Base-by-base conservation (phyloP, 2,888 invertebrate genomes). In the Heteromurus nitidus region DNA sequence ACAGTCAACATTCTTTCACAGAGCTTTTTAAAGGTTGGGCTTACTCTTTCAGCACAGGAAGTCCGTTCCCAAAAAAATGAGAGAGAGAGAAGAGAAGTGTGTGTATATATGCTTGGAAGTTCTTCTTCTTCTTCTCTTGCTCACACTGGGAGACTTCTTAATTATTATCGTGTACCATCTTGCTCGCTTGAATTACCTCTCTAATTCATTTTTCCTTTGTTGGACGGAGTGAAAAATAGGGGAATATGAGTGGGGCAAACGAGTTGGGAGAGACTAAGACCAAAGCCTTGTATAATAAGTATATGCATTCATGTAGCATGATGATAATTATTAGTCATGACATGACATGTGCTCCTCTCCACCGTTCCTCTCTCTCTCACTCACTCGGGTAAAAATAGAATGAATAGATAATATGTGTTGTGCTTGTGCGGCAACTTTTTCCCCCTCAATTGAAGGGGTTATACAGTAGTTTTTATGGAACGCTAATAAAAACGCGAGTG, bases 111-210 rank as follows among this genome's bases (percentile, higher is more conserved):
- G 3, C n/a, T 16, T n/a, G 47, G n/a, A 13, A 36, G 36, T 36
- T 36, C 36, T 18, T 55, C 53, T 20, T 18, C 31, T 18, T 44
- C 24, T 26, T 31, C 36, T 28, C 53, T 44, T 18, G 31, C 28
- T n/a, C 70, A 26, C 72, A 50, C 68, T 62, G 70, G 64, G 70
- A 79, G 79, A 79, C 70, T 70, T 50, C 62, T 79, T 79, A 79
- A 70, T 79, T 79, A 70, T 64, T 67, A 65, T 30, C 60, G 62
- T 73, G 67, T 24, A 26, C 24, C 47, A 73, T 47, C 60, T 53
- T 68, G 64, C 73, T 74, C 47, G 30, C 50, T 73, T 50, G 24
- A 44, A 42, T 65, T 44, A 44, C 44, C 20, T 42, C 22, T 22
- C 42, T 44, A 44, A 65, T 44, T 65, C 44, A 65, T 65, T 60